phyloP scores from a whole-genome alignment of 64 coral and sea anemone genomes.

The Catalaphyllia jardinei region DNA sequence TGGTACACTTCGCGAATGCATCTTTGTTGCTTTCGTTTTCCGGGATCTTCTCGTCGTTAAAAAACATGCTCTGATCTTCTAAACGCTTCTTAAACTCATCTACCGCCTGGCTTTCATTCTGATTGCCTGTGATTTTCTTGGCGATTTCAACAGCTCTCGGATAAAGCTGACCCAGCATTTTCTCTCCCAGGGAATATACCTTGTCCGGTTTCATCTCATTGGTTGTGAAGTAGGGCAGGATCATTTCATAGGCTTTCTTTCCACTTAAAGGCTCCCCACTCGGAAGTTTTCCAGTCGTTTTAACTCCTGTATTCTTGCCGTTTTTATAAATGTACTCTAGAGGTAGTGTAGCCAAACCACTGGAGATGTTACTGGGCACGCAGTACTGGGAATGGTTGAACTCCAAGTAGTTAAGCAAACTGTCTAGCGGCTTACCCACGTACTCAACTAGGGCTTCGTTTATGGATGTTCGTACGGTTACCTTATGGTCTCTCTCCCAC shows the following conservation, averaged over 20 bases:
- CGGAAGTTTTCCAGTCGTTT: slow-evolving; percentile 72
- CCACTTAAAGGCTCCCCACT: slow-evolving; percentile 66
- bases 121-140: slow-evolving; percentile 56
- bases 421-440: slow-evolving; percentile 76
- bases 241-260: slow-evolving; percentile 84
- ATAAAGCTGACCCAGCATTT: slow-evolving; percentile 83
- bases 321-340: slow-evolving; percentile 77
- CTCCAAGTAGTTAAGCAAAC: slow-evolving; percentile 75
- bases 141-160: slow-evolving; percentile 78
- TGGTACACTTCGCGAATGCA: slow-evolving; percentile 74
- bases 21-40: slow-evolving; percentile 80
- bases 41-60: slow-evolving; percentile 84
- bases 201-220: slow-evolving; percentile 78
- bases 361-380: slow-evolving; percentile 91
- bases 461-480: slow-evolving; percentile 50
- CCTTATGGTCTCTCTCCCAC: slow-evolving; percentile 55
- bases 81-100: slow-evolving; percentile 72
- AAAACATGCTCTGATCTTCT: slow-evolving; percentile 83
- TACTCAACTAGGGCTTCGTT: slow-evolving; percentile 71
- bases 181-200: slow-evolving; percentile 66
- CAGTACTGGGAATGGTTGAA: slow-evolving; percentile 79
- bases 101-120: slow-evolving; percentile 53
- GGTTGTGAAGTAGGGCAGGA: slow-evolving; percentile 92
- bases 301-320: slow-evolving; percentile 46
- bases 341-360: slow-evolving; percentile 83